Evolutionary conservation across 2,113 vertebrate genomes (phyloP), one percentile per base, ranked within the genome.

Genomic region (Suncus etruscus): DNA sequence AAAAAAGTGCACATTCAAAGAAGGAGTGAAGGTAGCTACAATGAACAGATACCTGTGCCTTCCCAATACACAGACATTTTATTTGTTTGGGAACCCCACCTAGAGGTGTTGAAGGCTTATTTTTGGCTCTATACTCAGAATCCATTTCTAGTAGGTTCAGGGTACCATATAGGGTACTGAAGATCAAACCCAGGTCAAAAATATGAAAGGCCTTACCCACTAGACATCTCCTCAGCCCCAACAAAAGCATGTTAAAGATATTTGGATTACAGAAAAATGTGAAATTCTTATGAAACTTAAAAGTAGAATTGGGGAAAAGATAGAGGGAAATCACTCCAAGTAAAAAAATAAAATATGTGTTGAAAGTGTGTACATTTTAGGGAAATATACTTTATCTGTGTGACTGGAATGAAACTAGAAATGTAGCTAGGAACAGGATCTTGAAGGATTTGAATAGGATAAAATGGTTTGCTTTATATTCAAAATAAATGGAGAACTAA

Each of bases 391-490:
- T 32, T 45, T 32, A 16, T 27, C 54, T 39, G n/a, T 27, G 6
- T 50, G n/a, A 16, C n/a, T 88, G 15, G 22, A 73, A 84, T 81
- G 22, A 86, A 89, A 61, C 20, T 61, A 78, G n/a, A 75, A 31
- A 51, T 31, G 2, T 48, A 72, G 12, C 29, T 27, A 51, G 25
- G 24, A n/a, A 83, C 6, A 72, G 73, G 54, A 68, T 31, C 4
- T 14, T 58, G 18, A 83, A 50, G 29, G 20, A 27, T 63, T 47
- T 76, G 6, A 76, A 45, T 31, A 48, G 51, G 73, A 58, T 66
- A 8, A 86, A 87, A 88, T 11, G 10, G 88, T 72, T 65, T 63
- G 29, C 79, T 79, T 25, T 61, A 80, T 76, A 47, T 81, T 89
- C 24, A 76, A 32, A 89, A 65, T 8, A 11, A 11, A 27, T 14